Percentiles rank a stretch among this genome's conserved stretches.
Evolutionary conservation across 2,113 vertebrate genomes (phyloP).

Genomic region (Aldabrachelys gigantea): DNA sequence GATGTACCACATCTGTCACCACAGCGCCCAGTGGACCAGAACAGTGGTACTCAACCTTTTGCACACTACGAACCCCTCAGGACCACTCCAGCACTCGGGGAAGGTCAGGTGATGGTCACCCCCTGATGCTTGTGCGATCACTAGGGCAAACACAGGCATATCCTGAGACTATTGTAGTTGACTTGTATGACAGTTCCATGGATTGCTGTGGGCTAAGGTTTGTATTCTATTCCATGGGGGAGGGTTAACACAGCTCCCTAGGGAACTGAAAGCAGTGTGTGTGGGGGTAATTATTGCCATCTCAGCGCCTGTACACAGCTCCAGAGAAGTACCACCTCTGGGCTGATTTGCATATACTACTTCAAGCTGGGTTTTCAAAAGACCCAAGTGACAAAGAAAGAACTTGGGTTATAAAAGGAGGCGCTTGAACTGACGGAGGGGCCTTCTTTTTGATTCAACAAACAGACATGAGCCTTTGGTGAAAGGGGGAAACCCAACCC

Average conservation of each 20-base stretch:
- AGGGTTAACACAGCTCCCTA: neutral
- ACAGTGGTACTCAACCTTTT: neutral
- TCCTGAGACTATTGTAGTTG: neutral
- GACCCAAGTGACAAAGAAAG: neutral
- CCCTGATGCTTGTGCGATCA: neutral
- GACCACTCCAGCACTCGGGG: rapidly evolving
- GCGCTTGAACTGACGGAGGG: neutral
- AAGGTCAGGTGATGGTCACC: neutral
- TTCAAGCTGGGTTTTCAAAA: neutral
- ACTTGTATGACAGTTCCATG: neutral
- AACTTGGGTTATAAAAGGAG: neutral
- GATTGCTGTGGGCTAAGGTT: neutral
- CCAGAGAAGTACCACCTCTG: neutral
- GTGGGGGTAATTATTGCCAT: neutral
- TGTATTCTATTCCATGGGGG: too few species aligned
- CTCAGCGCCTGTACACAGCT: neutral
- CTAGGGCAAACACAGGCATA: neutral
- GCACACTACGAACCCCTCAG: rapidly evolving
- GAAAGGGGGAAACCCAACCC: neutral
- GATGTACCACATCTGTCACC: neutral
- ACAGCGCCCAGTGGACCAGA: neutral
- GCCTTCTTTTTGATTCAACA: neutral
- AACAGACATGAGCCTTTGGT: neutral
- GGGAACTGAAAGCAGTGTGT: neutral
- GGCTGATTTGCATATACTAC: neutral